Evolutionary conservation across 2,888 invertebrate genomes (phyloP), one percentile per base, ranked within the genome.

Genomic region (Aplocera efformata): DNA sequence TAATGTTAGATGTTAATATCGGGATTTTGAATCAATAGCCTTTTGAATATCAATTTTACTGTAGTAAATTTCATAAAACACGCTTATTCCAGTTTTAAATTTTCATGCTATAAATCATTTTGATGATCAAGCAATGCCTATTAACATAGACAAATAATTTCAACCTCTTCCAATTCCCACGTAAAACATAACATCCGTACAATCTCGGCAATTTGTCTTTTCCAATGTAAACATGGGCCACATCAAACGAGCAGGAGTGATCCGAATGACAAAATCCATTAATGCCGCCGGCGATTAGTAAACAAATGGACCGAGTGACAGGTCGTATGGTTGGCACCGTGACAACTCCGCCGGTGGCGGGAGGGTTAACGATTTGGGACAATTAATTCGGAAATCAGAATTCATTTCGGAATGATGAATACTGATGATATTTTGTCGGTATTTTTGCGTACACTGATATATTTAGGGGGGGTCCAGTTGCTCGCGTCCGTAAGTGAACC

Each of bases 251-350:
- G 61, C 60, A 59, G 58, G 61, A 69, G 65, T 66, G 64, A 67
- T 48, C 37, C 40, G 43, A 84, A 82, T 84, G 84, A 86, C 83
- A 81, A 82, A 82, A 76, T 83, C 84, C 85, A 86, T 88, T 86
- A 85, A 84, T 73, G 72, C 77, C 62, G 66, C 63, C 64, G 60
- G 58, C 67, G 72, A 84, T 88, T 84, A 79, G 83, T 84, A 82
- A 84, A 82, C 85, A 85, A 82, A 86, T 81, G 83, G 80, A 74
- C 52, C 79, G 65, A 76, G 67, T 81, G 88, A 86, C 85, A 86
- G 84, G 83, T 79, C 67, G 69, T 67, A 68, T 68, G 60, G 78
- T 75, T 84, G 84, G 85, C 85, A 84, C 39, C 58, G 73, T 78
- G 84, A 78, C 85, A 85, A 78, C 72, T 41, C 35, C 49, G 55